Evolutionary conservation across 2,113 vertebrate species (phyloP).

Genomic region (Cyanistes caeruleus): DNA sequence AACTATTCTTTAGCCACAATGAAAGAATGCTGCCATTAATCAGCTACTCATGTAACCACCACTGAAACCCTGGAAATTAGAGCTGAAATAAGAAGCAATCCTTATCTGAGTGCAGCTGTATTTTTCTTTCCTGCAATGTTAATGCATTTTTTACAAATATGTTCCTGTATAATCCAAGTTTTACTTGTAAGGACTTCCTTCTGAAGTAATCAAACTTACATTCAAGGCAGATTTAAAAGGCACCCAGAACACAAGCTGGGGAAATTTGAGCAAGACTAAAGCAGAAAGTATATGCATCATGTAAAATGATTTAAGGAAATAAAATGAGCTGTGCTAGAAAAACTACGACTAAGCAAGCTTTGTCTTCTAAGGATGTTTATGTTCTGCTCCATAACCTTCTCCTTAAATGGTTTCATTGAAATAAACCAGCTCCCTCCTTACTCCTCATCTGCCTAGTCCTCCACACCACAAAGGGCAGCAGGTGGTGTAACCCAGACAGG

Average conservation of each 20-base stretch:
- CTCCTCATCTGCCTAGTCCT: not conserved
- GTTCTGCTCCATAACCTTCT: not conserved
- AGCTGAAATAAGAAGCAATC: not conserved
- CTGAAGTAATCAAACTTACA: conserved; percentile 46
- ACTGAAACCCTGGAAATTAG: not conserved
- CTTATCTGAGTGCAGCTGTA: not conserved
- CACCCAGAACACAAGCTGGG: not conserved
- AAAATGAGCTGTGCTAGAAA: not conserved
- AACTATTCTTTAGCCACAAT: not conserved
- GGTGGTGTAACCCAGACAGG: not conserved
- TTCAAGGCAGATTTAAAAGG: not conserved
- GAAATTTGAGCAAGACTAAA: not conserved
- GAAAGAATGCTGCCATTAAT: not conserved
- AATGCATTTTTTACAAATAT: conserved; percentile 25
- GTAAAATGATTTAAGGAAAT: conserved; percentile 24
- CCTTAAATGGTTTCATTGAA: not conserved
- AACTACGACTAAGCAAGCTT: not conserved
- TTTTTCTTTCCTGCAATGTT: not conserved
- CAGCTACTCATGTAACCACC: not conserved
- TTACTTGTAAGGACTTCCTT: conserved; percentile 13
- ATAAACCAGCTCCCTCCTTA: not conserved
- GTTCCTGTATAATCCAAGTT: not conserved
- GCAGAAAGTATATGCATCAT: not conserved
- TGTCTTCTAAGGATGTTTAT: not conserved
- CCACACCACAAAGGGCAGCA: not conserved